phyloP scores from a whole-genome alignment of 1,140 invertebrate species.

The Spodoptera frugiperda region DNA sequence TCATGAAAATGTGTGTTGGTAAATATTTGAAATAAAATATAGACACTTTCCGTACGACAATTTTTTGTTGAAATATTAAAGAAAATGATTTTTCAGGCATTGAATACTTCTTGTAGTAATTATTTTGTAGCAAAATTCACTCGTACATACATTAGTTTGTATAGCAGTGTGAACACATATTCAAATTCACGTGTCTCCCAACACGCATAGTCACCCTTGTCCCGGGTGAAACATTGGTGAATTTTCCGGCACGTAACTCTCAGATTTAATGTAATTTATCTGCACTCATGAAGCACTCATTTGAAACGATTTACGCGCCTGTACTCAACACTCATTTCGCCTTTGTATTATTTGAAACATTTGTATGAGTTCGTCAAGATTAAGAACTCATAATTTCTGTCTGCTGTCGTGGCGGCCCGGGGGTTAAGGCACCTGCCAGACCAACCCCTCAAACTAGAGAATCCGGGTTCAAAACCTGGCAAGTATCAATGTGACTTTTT shows the following conservation, averaged over 20 bases:
- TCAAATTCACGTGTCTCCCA: not conserved
- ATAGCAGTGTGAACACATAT: not conserved
- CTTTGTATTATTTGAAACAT: slow-evolving; percentile 30
- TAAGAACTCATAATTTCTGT: slow-evolving; percentile 1
- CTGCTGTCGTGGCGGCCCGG: too few species aligned
- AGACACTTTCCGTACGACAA: too few species aligned
- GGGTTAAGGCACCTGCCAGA: too few species aligned
- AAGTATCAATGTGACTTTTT: too few species aligned
- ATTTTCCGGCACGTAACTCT: slow-evolving; percentile 67
- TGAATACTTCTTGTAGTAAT: too few species aligned
- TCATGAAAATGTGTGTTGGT: too few species aligned
- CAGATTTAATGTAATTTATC: slow-evolving; percentile 74
- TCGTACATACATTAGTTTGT: not conserved
- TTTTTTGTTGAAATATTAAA: too few species aligned
- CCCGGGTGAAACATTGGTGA: slow-evolving; percentile 54
- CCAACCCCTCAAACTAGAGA: not conserved
- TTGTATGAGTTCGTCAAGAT: slow-evolving; percentile 17
- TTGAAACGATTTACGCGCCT: slow-evolving; percentile 67
- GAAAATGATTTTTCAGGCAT: too few species aligned
- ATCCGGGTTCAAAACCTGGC: too few species aligned
- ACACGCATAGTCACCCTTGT: slow-evolving; percentile 36
- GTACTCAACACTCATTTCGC: slow-evolving; percentile 49
- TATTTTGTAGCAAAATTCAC: not conserved
- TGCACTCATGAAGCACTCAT: slow-evolving; percentile 67
- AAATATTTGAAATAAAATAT: too few species aligned